Conservation (phyloP, 2,888 invertebrate species). For the Danaus chrysippus region DNA sequence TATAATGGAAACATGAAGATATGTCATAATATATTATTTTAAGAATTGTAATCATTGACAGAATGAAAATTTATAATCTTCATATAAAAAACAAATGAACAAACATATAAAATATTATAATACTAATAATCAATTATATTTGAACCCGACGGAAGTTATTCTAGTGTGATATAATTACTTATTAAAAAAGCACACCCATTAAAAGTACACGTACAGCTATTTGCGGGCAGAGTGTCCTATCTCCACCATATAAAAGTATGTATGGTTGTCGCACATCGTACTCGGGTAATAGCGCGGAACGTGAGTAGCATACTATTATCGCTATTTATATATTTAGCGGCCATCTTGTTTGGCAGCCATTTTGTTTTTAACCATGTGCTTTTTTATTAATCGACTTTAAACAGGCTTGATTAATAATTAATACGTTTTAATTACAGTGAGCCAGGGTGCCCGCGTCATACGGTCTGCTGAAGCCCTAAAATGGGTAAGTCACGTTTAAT, state of each 20-base stretch:
- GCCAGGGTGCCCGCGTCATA: slow-evolving; percentile 57
- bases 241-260: slow-evolving; percentile 43
- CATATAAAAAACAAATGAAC: no score
- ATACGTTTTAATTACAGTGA: slow-evolving; percentile 46
- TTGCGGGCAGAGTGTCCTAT: slow-evolving; percentile 8
- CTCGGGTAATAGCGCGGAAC: slow-evolving; percentile 50
- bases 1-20: no score
- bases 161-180: not conserved
- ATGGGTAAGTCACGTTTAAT: slow-evolving; percentile 44
- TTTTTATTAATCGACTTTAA: not conserved
- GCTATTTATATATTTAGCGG: slow-evolving; percentile 18
- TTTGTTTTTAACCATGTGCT: slow-evolving; percentile 13
- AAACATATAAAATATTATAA: no score
- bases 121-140: no score
- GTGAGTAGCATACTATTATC: slow-evolving; percentile 44
- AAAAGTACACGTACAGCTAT: slow-evolving; percentile 25
- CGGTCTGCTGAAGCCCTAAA: slow-evolving; percentile 42
- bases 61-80: no score
- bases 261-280: slow-evolving; percentile 40
- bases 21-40: no score
- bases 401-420: not conserved
- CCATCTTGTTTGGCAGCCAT: slow-evolving; percentile 29
- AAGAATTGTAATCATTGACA: no score
- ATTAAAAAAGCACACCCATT: not conserved
- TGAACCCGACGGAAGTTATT: not conserved